phyloP scores from a whole-genome alignment of 2,888 invertebrate species.

The Pedicia rivosa region DNA sequence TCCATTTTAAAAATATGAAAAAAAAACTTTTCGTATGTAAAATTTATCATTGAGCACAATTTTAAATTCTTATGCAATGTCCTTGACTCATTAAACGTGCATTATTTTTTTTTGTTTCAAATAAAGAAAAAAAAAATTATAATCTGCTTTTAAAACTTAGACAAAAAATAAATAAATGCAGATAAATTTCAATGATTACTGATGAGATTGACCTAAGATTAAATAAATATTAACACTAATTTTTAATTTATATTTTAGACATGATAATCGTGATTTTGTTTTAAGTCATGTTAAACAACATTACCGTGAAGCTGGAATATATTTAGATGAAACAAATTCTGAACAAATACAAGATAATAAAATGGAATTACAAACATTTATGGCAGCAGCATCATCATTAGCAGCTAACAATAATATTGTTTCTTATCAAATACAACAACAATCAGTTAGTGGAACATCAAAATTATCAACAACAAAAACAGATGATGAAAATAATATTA shows the following conservation, averaged over 20 bases:
- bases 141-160: no score
- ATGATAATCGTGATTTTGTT: conserved; percentile 46
- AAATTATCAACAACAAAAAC: not conserved
- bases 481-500: not conserved
- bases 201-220: no score
- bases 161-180: no score
- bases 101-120: no score
- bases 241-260: no score
- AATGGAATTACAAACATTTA: not conserved
- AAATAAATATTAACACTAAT: no score
- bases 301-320: conserved; percentile 28
- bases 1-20: no score
- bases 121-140: not conserved
- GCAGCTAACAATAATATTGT: not conserved
- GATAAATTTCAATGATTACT: no score
- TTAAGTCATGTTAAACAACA: conserved; percentile 50
- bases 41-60: no score
- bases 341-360: not conserved
- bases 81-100: no score
- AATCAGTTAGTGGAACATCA: not conserved
- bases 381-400: conserved; percentile 2
- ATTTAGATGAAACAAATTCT: conserved; percentile 4
- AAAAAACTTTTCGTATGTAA: no score
- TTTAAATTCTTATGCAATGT: no score
- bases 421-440: not conserved